Evolutionary conservation across 92 coral and sea anemone genomes (phyloP).

Genomic region (Umimayanthus kanabou): DNA sequence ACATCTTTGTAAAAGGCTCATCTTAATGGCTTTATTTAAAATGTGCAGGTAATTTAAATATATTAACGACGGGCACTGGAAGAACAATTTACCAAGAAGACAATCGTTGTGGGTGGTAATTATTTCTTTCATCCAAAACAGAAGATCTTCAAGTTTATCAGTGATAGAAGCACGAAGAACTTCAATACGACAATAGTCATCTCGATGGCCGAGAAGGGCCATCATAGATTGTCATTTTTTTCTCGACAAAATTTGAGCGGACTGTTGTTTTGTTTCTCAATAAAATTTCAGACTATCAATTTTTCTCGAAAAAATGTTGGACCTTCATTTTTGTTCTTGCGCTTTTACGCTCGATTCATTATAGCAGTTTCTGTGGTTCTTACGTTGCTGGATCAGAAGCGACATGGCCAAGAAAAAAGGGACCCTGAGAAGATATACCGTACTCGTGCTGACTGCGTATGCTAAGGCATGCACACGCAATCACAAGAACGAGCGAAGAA

Average conservation of each 20-base stretch:
- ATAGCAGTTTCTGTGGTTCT: neutral
- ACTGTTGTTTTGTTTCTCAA: no score
- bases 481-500: neutral
- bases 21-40: neutral
- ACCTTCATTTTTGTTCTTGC: no score
- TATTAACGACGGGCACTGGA: neutral
- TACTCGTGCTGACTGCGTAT: neutral
- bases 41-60: constrained; percentile 23
- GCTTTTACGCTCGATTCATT: no score
- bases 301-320: no score
- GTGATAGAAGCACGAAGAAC: constrained; percentile 1
- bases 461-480: neutral
- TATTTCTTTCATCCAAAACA: neutral
- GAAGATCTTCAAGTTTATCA: neutral
- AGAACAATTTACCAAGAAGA: neutral
- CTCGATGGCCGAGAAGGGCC: no score
- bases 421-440: neutral
- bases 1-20: neutral
- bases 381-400: neutral
- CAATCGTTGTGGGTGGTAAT: constrained; percentile 14
- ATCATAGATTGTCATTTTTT: neutral
- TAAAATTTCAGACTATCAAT: neutral
- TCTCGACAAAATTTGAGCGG: no score
- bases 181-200: no score
- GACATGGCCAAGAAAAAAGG: constrained; percentile 6